phyloP scores from a whole-genome alignment of 2,113 vertebrate genomes.

The Heloderma charlesbogerti region DNA sequence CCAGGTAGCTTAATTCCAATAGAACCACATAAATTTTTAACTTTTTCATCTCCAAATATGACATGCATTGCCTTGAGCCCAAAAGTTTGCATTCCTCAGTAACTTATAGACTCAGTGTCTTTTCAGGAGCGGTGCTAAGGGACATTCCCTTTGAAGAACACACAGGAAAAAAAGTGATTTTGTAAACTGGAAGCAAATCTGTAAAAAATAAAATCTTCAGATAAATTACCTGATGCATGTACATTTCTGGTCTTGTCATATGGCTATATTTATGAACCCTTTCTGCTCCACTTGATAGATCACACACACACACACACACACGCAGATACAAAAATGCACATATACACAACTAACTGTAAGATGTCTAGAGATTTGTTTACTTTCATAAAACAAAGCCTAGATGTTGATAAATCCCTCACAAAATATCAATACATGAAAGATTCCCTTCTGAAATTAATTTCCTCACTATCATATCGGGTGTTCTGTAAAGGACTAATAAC shows the following conservation, averaged over 20 bases:
- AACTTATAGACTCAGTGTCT: slow-evolving; percentile 40
- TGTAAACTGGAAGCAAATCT: slow-evolving; percentile 11
- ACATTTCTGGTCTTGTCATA: slow-evolving; percentile 24
- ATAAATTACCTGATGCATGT: neutral
- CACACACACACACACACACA: neutral
- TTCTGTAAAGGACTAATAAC: slow-evolving; percentile 61
- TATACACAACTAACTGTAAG: slow-evolving; percentile 7
- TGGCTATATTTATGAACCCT: slow-evolving; percentile 33
- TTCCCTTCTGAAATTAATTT: slow-evolving; percentile 64
- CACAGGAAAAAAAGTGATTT: slow-evolving; percentile 13
- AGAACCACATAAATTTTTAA: slow-evolving; percentile 65
- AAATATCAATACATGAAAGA: slow-evolving; percentile 39
- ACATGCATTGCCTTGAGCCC: slow-evolving; percentile 15
- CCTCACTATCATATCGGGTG: slow-evolving; percentile 51
- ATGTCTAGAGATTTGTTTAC: slow-evolving; percentile 43
- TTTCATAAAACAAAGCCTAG: slow-evolving; percentile 41
- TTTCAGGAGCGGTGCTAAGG: slow-evolving; percentile 40
- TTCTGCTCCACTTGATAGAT: slow-evolving; percentile 18
- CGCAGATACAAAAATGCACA: neutral
- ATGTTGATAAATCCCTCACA: slow-evolving; percentile 33
- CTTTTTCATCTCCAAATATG: slow-evolving; percentile 59
- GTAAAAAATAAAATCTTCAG: neutral
- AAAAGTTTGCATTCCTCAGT: slow-evolving; percentile 47
- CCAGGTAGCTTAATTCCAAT: slow-evolving; percentile 64
- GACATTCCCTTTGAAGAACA: slow-evolving; percentile 46